phyloP scores from a whole-genome alignment of 2,797 vertebrate genomes.

The Poeciliopsis paucimaculata region DNA sequence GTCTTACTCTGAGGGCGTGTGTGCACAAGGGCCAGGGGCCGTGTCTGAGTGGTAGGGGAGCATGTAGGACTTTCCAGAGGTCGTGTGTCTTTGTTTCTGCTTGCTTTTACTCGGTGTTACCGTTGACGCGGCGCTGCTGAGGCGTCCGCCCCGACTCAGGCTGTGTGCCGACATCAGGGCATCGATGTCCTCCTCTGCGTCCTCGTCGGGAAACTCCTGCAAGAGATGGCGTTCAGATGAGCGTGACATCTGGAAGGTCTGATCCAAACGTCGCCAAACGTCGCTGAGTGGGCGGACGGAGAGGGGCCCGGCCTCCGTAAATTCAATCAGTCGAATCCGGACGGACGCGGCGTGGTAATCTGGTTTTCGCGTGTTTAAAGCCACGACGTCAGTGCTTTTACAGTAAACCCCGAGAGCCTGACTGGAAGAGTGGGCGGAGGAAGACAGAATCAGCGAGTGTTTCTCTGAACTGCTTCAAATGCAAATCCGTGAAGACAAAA shows the following conservation, averaged over 20 bases:
- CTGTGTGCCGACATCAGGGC: conserved; percentile 82
- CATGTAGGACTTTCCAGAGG: conserved; percentile 10
- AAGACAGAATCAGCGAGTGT: neutral
- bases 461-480: conserved; percentile 31
- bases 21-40: neutral
- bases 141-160: conserved; percentile 66
- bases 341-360: conserved; percentile 38
- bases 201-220: conserved; percentile 85
- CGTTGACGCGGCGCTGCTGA: conserved; percentile 85
- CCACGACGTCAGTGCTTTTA: conserved; percentile 17
- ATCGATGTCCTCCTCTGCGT: conserved; percentile 87
- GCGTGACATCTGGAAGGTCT: conserved; percentile 17
- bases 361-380: conserved; percentile 23
- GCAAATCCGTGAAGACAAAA: conserved; percentile 42
- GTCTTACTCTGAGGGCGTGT: neutral
- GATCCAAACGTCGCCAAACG: conserved; percentile 23
- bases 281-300: conserved; percentile 51
- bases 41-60: conserved; percentile 24
- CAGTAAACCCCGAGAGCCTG: conserved; percentile 18
- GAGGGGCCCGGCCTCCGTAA: conserved; percentile 27
- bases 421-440: conserved; percentile 26
- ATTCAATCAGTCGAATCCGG: conserved; percentile 56
- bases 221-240: conserved; percentile 37
- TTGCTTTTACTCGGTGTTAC: conserved; percentile 77
- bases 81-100: conserved; percentile 15